These are phyloP conservation scores for Marcusenius ussheri DNA, from an alignment of 2,113 vertebrate genomes.

Conservation along the genomic window DNA sequence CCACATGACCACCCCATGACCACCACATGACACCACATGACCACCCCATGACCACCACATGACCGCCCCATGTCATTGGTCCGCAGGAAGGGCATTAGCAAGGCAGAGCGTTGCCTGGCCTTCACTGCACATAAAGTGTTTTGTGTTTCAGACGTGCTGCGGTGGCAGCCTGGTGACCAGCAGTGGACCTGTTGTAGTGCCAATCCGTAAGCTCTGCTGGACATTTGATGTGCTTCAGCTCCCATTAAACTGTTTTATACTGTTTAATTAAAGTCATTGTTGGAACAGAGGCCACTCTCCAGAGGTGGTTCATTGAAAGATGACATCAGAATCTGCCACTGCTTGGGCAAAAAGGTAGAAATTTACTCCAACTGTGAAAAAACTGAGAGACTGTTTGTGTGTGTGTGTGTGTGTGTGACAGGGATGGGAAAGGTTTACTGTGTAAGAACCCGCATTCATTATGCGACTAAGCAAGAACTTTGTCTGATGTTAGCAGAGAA, in stretches of 20 bases:
- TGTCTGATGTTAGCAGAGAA: not conserved
- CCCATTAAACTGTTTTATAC: not conserved
- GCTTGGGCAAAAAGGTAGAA: not conserved
- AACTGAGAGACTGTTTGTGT: not conserved
- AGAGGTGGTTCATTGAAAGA: not conserved
- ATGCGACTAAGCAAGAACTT: not conserved
- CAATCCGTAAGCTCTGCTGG: not conserved
- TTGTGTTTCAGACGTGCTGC: not conserved
- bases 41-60: not conserved
- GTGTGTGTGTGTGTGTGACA: slow-evolving; percentile 1
- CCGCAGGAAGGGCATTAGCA: not conserved
- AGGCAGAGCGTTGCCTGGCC: not conserved
- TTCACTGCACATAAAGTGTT: not conserved
- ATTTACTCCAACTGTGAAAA: not conserved
- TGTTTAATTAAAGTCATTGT: not conserved
- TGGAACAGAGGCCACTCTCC: not conserved
- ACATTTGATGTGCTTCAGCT: not conserved
- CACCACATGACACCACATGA: not conserved
- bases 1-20: not conserved
- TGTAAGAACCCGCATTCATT: not conserved
- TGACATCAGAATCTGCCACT: not conserved
- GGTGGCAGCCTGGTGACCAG: not conserved
- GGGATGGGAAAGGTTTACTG: not conserved
- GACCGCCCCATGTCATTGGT: not conserved
- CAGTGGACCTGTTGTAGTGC: not conserved